phyloP scores from a whole-genome alignment of 2,113 vertebrate species.

The Indri indri region DNA sequence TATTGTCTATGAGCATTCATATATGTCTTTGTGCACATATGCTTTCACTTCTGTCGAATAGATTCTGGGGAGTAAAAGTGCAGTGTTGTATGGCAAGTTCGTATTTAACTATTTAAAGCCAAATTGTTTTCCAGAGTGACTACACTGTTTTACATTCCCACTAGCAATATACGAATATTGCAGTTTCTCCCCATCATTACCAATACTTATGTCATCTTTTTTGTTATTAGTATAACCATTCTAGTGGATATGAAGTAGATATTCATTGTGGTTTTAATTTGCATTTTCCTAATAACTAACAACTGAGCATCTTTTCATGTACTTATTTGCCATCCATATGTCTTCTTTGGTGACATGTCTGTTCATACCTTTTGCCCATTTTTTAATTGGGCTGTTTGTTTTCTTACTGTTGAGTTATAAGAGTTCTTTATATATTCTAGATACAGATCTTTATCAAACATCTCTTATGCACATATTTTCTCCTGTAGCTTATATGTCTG shows the following conservation, averaged over 20 bases:
- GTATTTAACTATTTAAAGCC: constrained; percentile 17
- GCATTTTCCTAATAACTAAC: background rate
- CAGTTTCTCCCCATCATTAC: background rate
- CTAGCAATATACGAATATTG: background rate
- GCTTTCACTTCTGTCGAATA: constrained; percentile 1
- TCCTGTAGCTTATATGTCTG: background rate
- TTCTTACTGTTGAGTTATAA: background rate
- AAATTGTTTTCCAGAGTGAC: background rate
- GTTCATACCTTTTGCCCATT: background rate
- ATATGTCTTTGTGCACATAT: background rate
- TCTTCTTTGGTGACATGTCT: background rate
- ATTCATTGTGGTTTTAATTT: background rate
- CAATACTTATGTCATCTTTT: background rate
- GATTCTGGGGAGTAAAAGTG: background rate
- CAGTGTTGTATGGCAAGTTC: background rate
- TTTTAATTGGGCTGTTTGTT: background rate
- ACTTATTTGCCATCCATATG: background rate
- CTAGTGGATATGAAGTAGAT: background rate
- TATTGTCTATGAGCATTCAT: background rate
- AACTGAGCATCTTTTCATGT: background rate
- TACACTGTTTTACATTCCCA: background rate
- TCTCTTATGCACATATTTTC: background rate
- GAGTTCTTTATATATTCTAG: background rate
- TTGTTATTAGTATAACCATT: background rate
- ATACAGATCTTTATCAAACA: background rate